Evolutionary conservation across 2,113 vertebrate species (phyloP), one percentile per base, ranked within the genome.

Genomic region (Geococcyx californianus): DNA sequence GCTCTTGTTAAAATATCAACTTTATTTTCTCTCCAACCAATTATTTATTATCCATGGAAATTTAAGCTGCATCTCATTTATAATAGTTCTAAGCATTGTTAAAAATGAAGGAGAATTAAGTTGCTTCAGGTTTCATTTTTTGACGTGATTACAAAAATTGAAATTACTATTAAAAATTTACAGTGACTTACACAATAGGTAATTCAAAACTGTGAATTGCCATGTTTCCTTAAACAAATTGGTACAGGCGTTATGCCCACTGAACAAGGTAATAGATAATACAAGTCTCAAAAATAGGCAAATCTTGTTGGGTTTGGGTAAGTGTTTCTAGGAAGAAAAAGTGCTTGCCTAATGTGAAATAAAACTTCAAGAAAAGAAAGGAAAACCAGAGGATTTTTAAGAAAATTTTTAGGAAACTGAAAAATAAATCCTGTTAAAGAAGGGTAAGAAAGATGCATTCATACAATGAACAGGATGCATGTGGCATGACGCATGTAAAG

Each of bases 401-500:
- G 20, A n/a, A 44, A 38, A 28, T 7, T n/a, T 38, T 29, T 16
- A 52, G 29, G 36, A 82, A 86, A 47, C 4, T 11, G 33, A 72
- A 58, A 58, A 49, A 33, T 21, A 58, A 58, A 51, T 25, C 6
- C 16, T 55, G 36, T 62, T 28, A 56, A 51, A 51, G 20, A 66
- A 45, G 29, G 13, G 13, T 56, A 40, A 89, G 34, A 72, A 72
- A 72, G 47, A 55, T 6, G 13, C 13, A 31, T 36, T 62, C 9
- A 7, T 14, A 15, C 24, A 24, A 60, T 16, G 16, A 84, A 31
- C 31, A 44, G 20, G 29, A 38, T 20, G 7, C 1, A 1, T 8
- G 47, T 3, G 16, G 11, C 51, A n/a, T 8, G 2, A 67, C 6
- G 9, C 5, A 8, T 1, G 3, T n/a, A 7, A n/a, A 26, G 16